Evolutionary conservation across 35 echinoderm and acorn worm genomes (phyloP).

Genomic region (Chiridota heheva): DNA sequence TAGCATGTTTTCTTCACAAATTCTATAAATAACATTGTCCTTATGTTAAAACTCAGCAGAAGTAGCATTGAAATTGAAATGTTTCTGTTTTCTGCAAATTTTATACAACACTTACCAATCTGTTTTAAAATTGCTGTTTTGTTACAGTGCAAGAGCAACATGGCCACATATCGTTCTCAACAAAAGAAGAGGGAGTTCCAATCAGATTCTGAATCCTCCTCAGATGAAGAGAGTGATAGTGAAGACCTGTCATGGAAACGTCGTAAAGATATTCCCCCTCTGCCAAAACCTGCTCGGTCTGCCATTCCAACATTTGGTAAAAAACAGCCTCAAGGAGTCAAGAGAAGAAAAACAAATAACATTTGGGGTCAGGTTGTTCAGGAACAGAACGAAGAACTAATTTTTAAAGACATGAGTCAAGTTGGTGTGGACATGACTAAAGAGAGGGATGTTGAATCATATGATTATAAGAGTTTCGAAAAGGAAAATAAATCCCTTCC

Average conservation of each 20-base stretch:
- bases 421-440: constrained; percentile 57
- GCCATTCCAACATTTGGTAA: neutral
- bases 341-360: constrained; percentile 74
- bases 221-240: constrained; percentile 42
- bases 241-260: constrained; percentile 50
- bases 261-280: neutral
- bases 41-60: too few species aligned
- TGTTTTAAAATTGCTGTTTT: too few species aligned
- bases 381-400: constrained; percentile 61
- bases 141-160: too few species aligned
- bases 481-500: constrained; percentile 30
- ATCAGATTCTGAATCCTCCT: too few species aligned
- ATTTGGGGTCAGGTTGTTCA: constrained; percentile 78
- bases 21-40: too few species aligned
- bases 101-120: too few species aligned
- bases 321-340: neutral
- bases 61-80: too few species aligned
- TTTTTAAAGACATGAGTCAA: constrained; percentile 57
- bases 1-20: too few species aligned
- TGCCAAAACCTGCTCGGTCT: neutral
- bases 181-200: too few species aligned
- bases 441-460: constrained; percentile 74
- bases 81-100: too few species aligned
- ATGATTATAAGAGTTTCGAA: constrained; percentile 48
- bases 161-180: too few species aligned